These are phyloP conservation scores for Engraulis encrasicolus DNA, from an alignment of 2,113 vertebrate species.

Conservation along the genomic window DNA sequence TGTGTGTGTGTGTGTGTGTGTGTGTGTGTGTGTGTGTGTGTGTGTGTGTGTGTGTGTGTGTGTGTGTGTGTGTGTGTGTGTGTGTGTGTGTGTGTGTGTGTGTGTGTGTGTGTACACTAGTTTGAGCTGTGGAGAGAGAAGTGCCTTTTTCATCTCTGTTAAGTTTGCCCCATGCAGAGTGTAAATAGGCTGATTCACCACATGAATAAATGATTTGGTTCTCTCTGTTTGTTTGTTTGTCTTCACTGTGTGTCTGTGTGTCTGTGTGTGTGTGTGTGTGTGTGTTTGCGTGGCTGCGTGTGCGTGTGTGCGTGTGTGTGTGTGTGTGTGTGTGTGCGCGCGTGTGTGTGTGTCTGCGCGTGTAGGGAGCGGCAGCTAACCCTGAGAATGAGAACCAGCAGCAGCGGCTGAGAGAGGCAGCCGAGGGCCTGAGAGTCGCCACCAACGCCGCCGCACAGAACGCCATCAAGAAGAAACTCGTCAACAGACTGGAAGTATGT, in stretches of 20 bases:
- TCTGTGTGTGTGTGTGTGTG: constrained; percentile 2
- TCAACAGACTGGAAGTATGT: constrained; percentile 92
- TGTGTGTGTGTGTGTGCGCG: neutral
- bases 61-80: no score
- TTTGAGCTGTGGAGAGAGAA: neutral
- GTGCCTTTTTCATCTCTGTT: neutral
- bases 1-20: no score
- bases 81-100: no score
- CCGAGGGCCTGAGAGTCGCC: constrained; percentile 92
- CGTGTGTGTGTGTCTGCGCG: no score
- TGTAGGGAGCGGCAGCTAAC: constrained; percentile 93
- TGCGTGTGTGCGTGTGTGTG: no score
- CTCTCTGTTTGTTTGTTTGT: neutral
- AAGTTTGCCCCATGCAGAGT: neutral
- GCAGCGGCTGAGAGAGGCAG: constrained; percentile 92
- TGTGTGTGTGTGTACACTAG: no score
- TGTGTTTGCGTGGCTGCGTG: neutral
- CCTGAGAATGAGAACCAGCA: constrained; percentile 98
- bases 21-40: no score
- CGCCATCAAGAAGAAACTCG: constrained; percentile 97
- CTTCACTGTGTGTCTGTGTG: neutral
- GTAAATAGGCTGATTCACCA: neutral
- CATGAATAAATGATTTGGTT: neutral
- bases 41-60: no score
- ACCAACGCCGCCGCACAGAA: constrained; percentile 98